A percentile compares a stretch with the other conserved stretches of the same genome.
Conservation (phyloP, 2,797 vertebrate genomes). For the Cyprinella venusta region DNA sequence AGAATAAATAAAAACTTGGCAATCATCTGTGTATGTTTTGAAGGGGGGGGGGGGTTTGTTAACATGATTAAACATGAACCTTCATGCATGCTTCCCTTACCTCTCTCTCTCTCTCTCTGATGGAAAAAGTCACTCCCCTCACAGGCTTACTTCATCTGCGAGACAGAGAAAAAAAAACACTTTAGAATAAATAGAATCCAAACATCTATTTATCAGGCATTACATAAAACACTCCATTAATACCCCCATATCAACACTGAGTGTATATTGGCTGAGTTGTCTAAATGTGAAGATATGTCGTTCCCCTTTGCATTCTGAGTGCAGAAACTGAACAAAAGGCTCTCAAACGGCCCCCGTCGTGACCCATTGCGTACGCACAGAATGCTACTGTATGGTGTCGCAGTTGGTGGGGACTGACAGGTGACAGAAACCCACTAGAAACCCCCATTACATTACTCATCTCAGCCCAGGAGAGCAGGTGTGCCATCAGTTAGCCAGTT, state of each 20-base stretch:
- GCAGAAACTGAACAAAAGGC: constrained; percentile 55
- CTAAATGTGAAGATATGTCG: constrained; percentile 29
- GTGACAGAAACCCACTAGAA: constrained; percentile 57
- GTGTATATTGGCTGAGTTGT: constrained; percentile 31
- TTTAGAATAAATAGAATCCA: constrained; percentile 63
- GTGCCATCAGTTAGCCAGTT: constrained; percentile 63
- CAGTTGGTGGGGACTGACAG: constrained; percentile 59
- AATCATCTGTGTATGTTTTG: background rate
- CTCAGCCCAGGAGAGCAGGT: constrained; percentile 63
- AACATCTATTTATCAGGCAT: constrained; percentile 65
- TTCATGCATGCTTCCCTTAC: constrained; percentile 58
- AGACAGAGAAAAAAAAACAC: constrained; percentile 64
- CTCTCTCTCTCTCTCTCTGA: constrained; percentile 63
- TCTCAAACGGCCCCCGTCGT: constrained; percentile 30
- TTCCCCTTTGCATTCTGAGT: constrained; percentile 23
- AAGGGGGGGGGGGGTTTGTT: no score
- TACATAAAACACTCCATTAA: constrained; percentile 54
- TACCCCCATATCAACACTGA: constrained; percentile 19
- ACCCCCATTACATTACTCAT: constrained; percentile 31
- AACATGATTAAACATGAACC: background rate
- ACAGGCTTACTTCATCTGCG: constrained; percentile 80
- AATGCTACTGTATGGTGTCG: constrained; percentile 54
- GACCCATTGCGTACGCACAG: constrained; percentile 38
- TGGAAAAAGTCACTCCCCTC: constrained; percentile 72
- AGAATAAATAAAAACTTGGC: background rate